Base-by-base conservation (phyloP, 2,113 vertebrate genomes). In the Mastomys natalensis region DNA sequence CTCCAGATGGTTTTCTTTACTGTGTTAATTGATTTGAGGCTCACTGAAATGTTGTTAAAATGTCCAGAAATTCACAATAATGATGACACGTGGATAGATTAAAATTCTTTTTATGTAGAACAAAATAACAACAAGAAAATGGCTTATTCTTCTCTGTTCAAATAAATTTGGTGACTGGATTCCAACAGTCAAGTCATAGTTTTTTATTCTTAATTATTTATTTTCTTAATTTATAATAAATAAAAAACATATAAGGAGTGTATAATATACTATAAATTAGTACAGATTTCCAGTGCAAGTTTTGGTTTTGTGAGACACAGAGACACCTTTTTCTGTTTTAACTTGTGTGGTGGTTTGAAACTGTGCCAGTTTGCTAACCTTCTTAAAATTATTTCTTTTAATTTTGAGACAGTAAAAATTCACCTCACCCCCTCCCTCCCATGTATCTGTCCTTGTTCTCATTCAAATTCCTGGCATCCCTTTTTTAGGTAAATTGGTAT, bases 101-200 rank as follows among this genome's bases (percentile, higher is more conserved):
- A 97, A 97, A 95, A 97, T 97, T 97, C 90, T 94, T 96, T 94
- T 43, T 60, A 62, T 55, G n/a, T 1, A 66, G 13, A 43, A 84
- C n/a, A 43, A 40, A 62, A 84, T 29, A 62, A 43, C 81, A 84
- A 62, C 37, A 66, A 40, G 51, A 66, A 73, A 31, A 76, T 43
- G 62, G 19, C 13, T 93, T 84, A 76, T 53, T 90, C 91, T 94
- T 48, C 72, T 72, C 73, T n/a, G 17, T 43, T 48, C 76, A 16
- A 89, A 93, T 86, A 84, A 74, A 66, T 55, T 55, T n/a, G 40
- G 66, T 7, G 43, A 12, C 17, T 70, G 43, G 22, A 77, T 64
- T 55, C 1, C 64, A 93, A 26, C 21, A 58, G 37, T 31, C 53
- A 51, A 58, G 31, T 40, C 24, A 64, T 17, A 37, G 26, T 37